Conservation (phyloP, 2,888 invertebrate genomes). For the Drosophila merina region DNA sequence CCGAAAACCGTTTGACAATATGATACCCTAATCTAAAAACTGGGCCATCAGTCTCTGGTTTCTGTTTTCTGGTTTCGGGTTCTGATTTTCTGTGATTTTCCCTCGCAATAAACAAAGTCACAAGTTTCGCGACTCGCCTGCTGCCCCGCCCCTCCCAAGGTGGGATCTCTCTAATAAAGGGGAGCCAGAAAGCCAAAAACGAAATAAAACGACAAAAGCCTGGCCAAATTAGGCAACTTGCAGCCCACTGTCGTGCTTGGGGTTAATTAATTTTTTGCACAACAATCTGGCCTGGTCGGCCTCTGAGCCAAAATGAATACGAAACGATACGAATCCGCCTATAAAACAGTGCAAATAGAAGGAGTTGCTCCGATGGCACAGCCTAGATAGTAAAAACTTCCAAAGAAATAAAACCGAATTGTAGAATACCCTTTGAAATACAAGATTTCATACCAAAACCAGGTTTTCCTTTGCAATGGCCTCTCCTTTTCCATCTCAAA, state of each 20-base stretch:
- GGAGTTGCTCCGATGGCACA: conserved; percentile 7
- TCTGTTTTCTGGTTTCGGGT: not conserved
- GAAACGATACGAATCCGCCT: conserved; percentile 43
- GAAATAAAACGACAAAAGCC: conserved; percentile 19
- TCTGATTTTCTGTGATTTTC: conserved; percentile 12
- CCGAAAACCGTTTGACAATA: conserved; percentile 52
- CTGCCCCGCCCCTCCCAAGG: conserved; percentile 50
- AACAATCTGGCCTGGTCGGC: conserved; percentile 54
- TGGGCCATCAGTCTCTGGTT: conserved; percentile 24
- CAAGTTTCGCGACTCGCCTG: conserved; percentile 7
- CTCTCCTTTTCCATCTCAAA: too few species aligned
- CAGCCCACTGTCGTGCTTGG: conserved; percentile 57
- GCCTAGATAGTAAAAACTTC: conserved; percentile 10
- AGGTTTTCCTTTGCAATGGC: not conserved
- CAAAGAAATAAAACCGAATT: not conserved
- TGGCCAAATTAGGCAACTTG: conserved; percentile 55
- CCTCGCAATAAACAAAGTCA: conserved; percentile 22
- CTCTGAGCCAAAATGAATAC: conserved; percentile 27
- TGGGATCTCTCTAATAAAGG: not conserved
- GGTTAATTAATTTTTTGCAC: conserved; percentile 66
- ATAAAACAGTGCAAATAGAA: conserved; percentile 58
- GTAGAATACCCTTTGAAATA: conserved; percentile 2
- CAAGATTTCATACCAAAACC: too few species aligned
- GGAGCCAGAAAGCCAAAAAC: conserved; percentile 8
- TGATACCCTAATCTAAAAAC: conserved; percentile 54